Conservation (phyloP, 2,888 invertebrate genomes). For the Hypercompe scribonia region DNA sequence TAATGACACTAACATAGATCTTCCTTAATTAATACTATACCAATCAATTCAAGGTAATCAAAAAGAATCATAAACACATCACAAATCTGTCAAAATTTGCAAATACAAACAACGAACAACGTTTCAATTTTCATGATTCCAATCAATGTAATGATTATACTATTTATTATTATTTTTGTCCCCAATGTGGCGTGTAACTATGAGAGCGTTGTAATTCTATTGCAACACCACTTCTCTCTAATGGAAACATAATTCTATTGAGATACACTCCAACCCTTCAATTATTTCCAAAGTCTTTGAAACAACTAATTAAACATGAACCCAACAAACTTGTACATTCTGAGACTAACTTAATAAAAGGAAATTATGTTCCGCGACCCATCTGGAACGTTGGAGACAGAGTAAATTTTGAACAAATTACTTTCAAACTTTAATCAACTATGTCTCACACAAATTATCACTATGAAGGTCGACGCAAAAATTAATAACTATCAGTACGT, state of each 20-base stretch:
- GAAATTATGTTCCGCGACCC: conserved; percentile 79
- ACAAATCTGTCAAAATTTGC: not conserved
- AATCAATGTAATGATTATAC: not conserved
- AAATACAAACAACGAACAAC: not conserved
- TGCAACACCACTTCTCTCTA: conserved; percentile 17
- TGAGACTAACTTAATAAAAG: conserved; percentile 80
- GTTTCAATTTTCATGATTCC: not conserved
- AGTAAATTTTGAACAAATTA: conserved; percentile 84
- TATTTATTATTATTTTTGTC: not conserved
- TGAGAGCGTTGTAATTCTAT: not conserved
- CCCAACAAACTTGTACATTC: conserved; percentile 77
- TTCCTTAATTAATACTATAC: not conserved
- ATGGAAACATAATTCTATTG: conserved; percentile 46
- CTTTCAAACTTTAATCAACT: conserved; percentile 81
- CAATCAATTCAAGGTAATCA: not conserved
- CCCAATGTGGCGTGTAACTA: not conserved
- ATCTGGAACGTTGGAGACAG: conserved; percentile 78
- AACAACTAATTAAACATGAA: conserved; percentile 77
- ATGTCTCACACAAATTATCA: conserved; percentile 61
- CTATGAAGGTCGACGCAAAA: conserved; percentile 6
- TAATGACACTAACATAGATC: not conserved
- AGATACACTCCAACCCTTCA: conserved; percentile 52
- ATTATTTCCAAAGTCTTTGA: conserved; percentile 67
- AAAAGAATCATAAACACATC: not conserved
- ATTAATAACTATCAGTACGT: not conserved